These are phyloP conservation scores for Nyctibius bracteatus DNA, from an alignment of 2,113 vertebrate genomes.

Conservation along the genomic window DNA sequence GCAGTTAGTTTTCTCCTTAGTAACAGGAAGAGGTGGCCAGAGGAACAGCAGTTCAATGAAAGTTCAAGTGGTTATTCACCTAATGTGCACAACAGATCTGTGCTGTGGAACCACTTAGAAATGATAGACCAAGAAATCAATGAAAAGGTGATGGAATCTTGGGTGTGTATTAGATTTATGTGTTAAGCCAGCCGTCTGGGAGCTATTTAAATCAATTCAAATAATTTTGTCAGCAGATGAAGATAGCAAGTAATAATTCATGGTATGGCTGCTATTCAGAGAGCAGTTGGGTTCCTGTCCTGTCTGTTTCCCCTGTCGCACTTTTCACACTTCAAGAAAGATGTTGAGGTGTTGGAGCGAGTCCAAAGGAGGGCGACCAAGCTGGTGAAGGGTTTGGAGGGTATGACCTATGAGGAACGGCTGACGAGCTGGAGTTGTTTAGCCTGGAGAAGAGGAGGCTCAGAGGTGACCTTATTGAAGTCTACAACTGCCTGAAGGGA, in stretches of 20 bases:
- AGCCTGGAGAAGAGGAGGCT: too few species aligned
- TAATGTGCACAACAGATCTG: accelerated
- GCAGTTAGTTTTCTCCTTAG: neutral
- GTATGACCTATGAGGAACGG: too few species aligned
- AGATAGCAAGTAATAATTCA: neutral
- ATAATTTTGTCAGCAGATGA: neutral
- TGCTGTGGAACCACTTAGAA: neutral
- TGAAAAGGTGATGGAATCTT: neutral
- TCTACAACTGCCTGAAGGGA: too few species aligned
- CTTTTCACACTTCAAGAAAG: too few species aligned
- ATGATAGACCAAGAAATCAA: neutral
- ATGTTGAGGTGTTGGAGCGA: too few species aligned
- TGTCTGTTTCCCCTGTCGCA: neutral
- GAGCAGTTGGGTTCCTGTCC: neutral
- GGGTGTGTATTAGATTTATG: neutral
- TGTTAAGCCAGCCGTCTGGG: neutral
- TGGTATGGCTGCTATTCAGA: neutral
- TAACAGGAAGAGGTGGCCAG: neutral
- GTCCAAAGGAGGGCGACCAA: too few species aligned
- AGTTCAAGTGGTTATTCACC: neutral
- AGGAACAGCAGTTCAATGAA: neutral
- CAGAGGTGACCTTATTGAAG: too few species aligned
- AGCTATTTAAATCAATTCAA: neutral
- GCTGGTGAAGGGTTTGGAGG: too few species aligned
- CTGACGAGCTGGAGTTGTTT: too few species aligned